Percentiles rank a stretch among this genome's conserved stretches.
Evolutionary conservation across 2,113 vertebrate species (phyloP).

Genomic region (Parus major): DNA sequence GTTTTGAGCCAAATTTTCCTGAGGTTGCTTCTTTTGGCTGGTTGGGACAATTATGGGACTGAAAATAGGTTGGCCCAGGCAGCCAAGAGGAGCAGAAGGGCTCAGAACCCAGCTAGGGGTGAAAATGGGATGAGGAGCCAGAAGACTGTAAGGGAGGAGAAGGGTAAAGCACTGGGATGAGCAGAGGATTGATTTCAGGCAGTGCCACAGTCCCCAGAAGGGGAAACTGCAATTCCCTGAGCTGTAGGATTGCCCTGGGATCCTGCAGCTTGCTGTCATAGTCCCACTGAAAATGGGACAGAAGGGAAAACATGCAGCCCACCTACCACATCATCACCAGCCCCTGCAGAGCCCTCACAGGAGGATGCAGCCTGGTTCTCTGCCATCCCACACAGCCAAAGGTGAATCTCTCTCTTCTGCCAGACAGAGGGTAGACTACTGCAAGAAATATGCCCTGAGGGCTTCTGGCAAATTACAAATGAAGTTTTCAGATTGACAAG

Average conservation of each 20-base stretch:
- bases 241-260: not conserved
- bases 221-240: not conserved
- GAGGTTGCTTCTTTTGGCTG: not conserved
- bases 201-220: not conserved
- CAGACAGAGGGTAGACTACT: not conserved
- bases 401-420: not conserved
- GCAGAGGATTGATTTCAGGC: too few species aligned
- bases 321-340: not conserved
- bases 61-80: not conserved
- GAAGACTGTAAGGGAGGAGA: not conserved
- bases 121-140: not conserved
- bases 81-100: not conserved
- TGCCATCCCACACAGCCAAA: not conserved
- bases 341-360: not conserved
- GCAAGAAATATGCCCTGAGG: not conserved
- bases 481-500: conserved; percentile 21
- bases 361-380: not conserved
- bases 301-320: not conserved
- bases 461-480: conserved; percentile 15
- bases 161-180: not conserved
- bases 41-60: not conserved
- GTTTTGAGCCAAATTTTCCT: not conserved
- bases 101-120: not conserved
- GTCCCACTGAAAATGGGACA: not conserved
- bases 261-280: not conserved